A percentile compares a stretch with the other conserved stretches of the same genome.
Conservation (phyloP, 2,888 invertebrate species). For the Sphaerophoria rueppellii region DNA sequence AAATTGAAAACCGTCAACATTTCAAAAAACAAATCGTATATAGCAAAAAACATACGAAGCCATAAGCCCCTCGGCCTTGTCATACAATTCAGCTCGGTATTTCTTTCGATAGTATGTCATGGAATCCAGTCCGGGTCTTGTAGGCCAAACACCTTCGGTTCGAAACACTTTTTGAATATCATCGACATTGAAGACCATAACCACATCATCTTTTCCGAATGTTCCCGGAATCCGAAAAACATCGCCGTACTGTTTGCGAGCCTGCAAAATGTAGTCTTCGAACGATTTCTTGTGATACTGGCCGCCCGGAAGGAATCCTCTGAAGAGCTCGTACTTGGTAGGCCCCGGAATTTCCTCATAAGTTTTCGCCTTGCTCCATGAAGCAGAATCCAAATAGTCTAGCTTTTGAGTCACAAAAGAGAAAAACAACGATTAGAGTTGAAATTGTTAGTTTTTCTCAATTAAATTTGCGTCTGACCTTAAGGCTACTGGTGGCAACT, state of each 20-base stretch:
- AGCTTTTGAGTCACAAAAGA: background rate
- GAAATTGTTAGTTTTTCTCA: background rate
- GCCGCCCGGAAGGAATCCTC: constrained; percentile 76
- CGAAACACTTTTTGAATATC: constrained; percentile 83
- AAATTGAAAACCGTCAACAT: background rate
- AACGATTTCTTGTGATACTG: constrained; percentile 73
- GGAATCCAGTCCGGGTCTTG: constrained; percentile 80
- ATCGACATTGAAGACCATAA: constrained; percentile 83
- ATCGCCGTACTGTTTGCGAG: constrained; percentile 79
- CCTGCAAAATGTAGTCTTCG: constrained; percentile 71
- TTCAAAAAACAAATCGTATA: constrained; percentile 47
- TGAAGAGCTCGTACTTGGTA: constrained; percentile 75
- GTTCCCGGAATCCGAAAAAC: constrained; percentile 81
- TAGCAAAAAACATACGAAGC: constrained; percentile 58
- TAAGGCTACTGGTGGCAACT: background rate
- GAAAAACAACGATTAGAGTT: background rate
- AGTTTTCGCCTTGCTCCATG: constrained; percentile 76
- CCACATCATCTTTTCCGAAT: constrained; percentile 77
- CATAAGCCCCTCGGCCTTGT: constrained; percentile 68
- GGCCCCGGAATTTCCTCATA: constrained; percentile 77
- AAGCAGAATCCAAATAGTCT: constrained; percentile 36
- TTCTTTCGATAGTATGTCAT: constrained; percentile 80
- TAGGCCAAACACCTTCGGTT: constrained; percentile 82
- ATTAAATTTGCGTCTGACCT: constrained; percentile 34
- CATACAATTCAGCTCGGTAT: constrained; percentile 74